A percentile compares a stretch with the other conserved stretches of the same genome.
phyloP scores from a whole-genome alignment of 2,797 vertebrate species.

The Myotis myotis region DNA sequence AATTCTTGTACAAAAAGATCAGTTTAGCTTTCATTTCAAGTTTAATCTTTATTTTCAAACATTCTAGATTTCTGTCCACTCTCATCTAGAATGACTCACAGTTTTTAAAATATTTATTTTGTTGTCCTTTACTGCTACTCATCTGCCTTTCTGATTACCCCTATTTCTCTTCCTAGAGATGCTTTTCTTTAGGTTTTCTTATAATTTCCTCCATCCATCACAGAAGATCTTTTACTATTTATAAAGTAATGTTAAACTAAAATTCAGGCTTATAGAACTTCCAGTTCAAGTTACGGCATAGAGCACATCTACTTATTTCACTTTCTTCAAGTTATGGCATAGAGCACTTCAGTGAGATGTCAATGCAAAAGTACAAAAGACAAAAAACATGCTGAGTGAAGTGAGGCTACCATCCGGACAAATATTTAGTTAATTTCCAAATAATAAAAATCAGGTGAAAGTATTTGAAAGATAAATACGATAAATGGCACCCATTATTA shows the following conservation, averaged over 20 bases:
- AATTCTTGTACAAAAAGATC: not conserved
- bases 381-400: not conserved
- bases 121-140: not conserved
- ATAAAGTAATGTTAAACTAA: not conserved
- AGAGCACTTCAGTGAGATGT: not conserved
- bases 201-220: not conserved
- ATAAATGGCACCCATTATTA: not conserved
- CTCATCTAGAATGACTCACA: too few relatives aligned
- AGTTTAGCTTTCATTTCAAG: not conserved
- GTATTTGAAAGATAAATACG: not conserved
- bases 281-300: not conserved
- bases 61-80: not conserved
- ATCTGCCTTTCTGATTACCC: not conserved
- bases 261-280: not conserved
- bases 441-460: not conserved
- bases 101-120: not conserved
- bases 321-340: not conserved
- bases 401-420: not conserved
- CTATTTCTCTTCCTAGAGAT: not conserved
- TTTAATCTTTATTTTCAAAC: not conserved
- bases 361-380: not conserved
- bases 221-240: not conserved
- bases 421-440: not conserved
- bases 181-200: not conserved
- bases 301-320: not conserved